These are phyloP conservation scores for Creontiades dilutus DNA, from an alignment of 2,888 invertebrate genomes.

Conservation along the genomic window DNA sequence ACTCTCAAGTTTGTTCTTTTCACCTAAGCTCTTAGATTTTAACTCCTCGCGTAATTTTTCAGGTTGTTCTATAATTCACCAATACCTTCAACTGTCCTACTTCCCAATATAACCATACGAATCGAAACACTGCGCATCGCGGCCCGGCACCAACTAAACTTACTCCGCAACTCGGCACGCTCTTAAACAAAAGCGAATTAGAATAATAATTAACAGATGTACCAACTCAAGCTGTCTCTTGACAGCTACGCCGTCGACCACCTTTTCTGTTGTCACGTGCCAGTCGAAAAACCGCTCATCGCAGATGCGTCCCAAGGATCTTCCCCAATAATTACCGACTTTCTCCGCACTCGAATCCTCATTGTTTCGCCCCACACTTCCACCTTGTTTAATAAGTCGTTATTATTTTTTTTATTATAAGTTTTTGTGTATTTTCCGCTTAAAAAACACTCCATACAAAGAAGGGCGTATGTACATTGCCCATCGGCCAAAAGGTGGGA, in stretches of 20 bases:
- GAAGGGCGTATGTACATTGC: slow-evolving; percentile 18
- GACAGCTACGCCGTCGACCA: not conserved
- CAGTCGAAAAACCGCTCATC: slow-evolving; percentile 1
- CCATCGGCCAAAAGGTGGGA: not conserved
- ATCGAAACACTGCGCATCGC: not conserved
- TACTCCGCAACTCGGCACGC: not conserved
- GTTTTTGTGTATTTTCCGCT: not conserved
- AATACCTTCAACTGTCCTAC: no score
- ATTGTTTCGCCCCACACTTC: not conserved
- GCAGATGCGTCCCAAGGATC: slow-evolving; percentile 6
- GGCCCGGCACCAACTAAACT: not conserved
- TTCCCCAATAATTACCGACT: slow-evolving; percentile 38
- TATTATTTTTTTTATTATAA: slow-evolving; percentile 15
- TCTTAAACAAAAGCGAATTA: not conserved
- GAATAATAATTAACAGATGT: slow-evolving; percentile 22
- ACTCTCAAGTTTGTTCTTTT: no score
- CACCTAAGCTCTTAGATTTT: no score
- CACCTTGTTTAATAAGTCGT: not conserved
- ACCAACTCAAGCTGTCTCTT: not conserved
- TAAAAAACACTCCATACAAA: not conserved
- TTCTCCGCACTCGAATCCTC: slow-evolving; percentile 25
- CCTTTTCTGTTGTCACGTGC: slow-evolving; percentile 11
- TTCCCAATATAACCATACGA: no score
- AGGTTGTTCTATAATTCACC: no score
- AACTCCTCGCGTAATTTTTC: no score